A percentile compares a stretch with the other conserved stretches of the same genome.
These are phyloP conservation scores for Glaucopsyche alexis DNA, from an alignment of 2,888 invertebrate genomes.

Conservation along the genomic window DNA sequence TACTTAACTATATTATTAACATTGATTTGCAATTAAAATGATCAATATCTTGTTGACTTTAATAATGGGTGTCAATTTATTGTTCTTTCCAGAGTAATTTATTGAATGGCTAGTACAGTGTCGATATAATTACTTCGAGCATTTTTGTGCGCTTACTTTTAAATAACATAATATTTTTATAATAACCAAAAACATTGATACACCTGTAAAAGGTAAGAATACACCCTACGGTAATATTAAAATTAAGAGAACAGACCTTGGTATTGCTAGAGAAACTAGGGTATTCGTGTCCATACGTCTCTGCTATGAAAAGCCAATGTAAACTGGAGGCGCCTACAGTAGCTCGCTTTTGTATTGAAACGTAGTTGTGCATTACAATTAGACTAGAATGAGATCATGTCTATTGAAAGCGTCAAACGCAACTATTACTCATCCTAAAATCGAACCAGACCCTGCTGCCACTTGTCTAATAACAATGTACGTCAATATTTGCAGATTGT, in stretches of 20 bases:
- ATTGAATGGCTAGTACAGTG: background rate
- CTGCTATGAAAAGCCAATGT: background rate
- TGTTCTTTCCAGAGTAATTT: slow-evolving; percentile 10
- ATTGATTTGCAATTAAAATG: slow-evolving; percentile 12
- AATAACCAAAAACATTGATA: background rate
- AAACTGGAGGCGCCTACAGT: slow-evolving; percentile 9
- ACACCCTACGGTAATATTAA: background rate
- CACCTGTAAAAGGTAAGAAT: background rate
- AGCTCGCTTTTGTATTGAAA: slow-evolving; percentile 10
- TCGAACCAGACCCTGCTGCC: slow-evolving; percentile 37
- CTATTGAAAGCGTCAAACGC: slow-evolving; percentile 30
- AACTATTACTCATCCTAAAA: slow-evolving; percentile 39
- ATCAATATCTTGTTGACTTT: slow-evolving; percentile 18
- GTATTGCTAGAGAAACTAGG: background rate
- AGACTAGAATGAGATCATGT: slow-evolving; percentile 39
- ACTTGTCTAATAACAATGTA: slow-evolving; percentile 37
- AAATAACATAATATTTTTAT: background rate
- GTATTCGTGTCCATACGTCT: background rate
- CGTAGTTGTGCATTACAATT: slow-evolving; percentile 27
- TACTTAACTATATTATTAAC: slow-evolving; percentile 16
- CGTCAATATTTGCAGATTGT: slow-evolving; percentile 31
- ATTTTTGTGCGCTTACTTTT: background rate
- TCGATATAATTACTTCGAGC: background rate
- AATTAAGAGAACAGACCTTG: background rate
- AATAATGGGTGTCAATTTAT: slow-evolving; percentile 21